Base-by-base conservation (phyloP, 2,888 invertebrate genomes). In the Dryocosmus kuriphilus region DNA sequence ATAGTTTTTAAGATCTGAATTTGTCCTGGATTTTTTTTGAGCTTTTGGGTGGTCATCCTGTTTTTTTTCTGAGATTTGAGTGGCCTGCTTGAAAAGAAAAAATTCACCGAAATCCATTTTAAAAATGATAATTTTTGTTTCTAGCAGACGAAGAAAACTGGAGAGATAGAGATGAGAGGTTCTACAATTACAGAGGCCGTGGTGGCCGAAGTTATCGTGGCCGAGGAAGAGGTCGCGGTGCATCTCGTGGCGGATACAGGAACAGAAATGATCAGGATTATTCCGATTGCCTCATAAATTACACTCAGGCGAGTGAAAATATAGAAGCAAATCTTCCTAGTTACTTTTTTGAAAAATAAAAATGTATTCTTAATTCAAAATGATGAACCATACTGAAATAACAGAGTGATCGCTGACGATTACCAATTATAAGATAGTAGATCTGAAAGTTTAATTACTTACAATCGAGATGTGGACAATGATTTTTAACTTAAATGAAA, bases 221-320 rank as follows among this genome's bases (percentile, higher is more conserved):
- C 22, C 89, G 93, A 79, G 93, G 93, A 60, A 93, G 93, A 57
- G 92, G 93, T 77, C 92, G 93, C 82, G 92, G 93, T 62, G 88
- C 90, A 77, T 88, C 92, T 67, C 92, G 93, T 74, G 92, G 92
- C 41, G 90, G 90, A 41, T 92, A 91, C 80, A 92, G 92, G 82
- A 92, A 90, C 74, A 92, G 91, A 82, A 92, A 89, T 76, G 93
- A 93, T 81, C 88, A 88, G 6, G 93, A 93, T 65, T 93, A 92
- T 88, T 83, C 91, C 2, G 93, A 93, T 86, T 93, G 92, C 84
- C 89, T 92, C 5, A 84, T 91, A 7, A 93, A 93, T 81, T 93
- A 91, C 86, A 85, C 91, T 57, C 92, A 92, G 90, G 92, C 92
- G 86, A 83, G 41, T 65, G 63, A 55, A 19, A 19, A 19, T 22